Evolutionary conservation across 1,140 invertebrate species (phyloP).

Genomic region (Magallana gigas): DNA sequence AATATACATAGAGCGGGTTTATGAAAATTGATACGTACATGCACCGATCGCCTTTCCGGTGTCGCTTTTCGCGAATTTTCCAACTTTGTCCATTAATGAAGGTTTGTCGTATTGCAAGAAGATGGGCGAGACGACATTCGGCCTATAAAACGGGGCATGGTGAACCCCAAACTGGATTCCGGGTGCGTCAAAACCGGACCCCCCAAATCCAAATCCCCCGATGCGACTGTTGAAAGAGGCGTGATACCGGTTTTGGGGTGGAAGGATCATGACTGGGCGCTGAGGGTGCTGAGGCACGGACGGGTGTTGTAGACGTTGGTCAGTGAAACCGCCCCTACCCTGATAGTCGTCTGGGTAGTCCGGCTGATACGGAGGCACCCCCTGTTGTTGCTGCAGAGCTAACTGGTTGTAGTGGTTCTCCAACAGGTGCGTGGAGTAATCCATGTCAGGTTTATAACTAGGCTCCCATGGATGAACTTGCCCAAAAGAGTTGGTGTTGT

Average conservation of each 20-base stretch:
- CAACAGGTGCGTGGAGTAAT: neutral
- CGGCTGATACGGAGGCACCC: neutral
- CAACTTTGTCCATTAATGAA: neutral
- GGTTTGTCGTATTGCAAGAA: neutral
- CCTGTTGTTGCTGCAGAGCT: neutral
- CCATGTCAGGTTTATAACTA: neutral
- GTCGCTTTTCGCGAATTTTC: constrained; percentile 6
- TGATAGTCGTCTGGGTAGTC: neutral
- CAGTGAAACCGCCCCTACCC: neutral
- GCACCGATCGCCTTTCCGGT: neutral
- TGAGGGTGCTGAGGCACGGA: neutral
- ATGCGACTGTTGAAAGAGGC: neutral
- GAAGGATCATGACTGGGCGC: neutral
- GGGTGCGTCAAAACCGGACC: constrained; percentile 4
- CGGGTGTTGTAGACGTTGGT: neutral
- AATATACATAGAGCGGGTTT: too few species aligned
- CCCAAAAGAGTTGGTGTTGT: neutral
- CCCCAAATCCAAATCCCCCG: constrained; percentile 9
- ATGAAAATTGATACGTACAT: neutral
- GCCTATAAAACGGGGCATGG: neutral
- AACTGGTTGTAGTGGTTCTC: constrained; percentile 2
- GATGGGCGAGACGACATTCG: neutral
- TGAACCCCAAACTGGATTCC: constrained; percentile 8
- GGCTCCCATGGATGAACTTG: constrained; percentile 23
- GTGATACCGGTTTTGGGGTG: neutral